phyloP scores from a whole-genome alignment of 2,888 invertebrate species.

The Cataglyphis cursor region DNA sequence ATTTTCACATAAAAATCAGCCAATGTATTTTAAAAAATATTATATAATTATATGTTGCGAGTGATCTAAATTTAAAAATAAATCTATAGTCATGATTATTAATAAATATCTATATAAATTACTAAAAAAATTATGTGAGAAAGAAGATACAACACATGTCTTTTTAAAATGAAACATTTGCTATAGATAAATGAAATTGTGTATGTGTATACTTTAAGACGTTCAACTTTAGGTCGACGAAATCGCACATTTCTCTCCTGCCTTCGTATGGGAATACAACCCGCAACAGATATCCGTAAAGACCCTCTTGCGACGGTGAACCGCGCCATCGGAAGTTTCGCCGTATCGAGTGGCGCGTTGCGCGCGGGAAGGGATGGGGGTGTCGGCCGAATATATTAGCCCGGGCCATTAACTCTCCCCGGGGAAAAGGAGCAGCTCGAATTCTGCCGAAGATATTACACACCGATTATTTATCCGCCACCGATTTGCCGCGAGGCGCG shows the following conservation, averaged over 20 bases:
- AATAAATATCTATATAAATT: not conserved
- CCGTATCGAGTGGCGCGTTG: conserved; percentile 41
- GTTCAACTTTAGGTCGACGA: not conserved
- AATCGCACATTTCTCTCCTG: conserved; percentile 32
- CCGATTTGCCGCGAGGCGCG: conserved; percentile 47
- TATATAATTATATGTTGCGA: not conserved
- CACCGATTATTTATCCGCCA: conserved; percentile 46
- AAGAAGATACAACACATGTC: not conserved
- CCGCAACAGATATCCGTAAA: conserved; percentile 49
- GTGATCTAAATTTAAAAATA: not conserved
- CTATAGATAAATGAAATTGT: not conserved
- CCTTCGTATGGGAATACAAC: conserved; percentile 8
- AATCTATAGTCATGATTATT: not conserved
- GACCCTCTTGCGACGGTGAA: conserved; percentile 49
- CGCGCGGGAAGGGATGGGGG: not conserved
- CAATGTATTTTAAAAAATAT: not conserved
- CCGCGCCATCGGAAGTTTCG: conserved; percentile 47
- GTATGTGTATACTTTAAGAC: not conserved
- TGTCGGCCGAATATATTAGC: conserved; percentile 56
- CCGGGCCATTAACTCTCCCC: conserved; percentile 54
- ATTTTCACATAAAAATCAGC: not conserved
- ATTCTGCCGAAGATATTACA: conserved; percentile 44
- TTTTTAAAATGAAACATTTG: not conserved
- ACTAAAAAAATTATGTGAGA: not conserved
- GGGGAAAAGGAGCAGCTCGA: conserved; percentile 56